Conservation (phyloP, 2,888 invertebrate genomes). For the Andrena bucephala region DNA sequence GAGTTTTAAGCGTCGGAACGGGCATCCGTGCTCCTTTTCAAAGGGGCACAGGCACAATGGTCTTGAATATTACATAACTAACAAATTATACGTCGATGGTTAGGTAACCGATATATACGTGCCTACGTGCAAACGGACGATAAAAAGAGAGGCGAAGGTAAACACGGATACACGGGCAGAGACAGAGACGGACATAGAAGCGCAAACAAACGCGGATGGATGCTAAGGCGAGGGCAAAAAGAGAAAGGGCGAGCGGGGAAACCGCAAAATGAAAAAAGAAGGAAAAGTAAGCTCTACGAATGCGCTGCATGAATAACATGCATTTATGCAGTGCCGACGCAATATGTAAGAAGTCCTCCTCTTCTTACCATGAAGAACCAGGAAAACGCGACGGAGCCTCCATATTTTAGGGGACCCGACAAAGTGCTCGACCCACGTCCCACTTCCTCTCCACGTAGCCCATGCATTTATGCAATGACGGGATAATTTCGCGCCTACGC, state of each 20-base stretch:
- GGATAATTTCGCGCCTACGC: slow-evolving; percentile 79
- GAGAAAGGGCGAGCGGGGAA: slow-evolving; percentile 6
- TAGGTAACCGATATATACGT: slow-evolving; percentile 65
- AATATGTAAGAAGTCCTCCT: slow-evolving; percentile 79
- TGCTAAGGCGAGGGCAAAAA: not conserved
- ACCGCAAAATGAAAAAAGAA: slow-evolving; percentile 51
- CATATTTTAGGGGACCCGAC: slow-evolving; percentile 76
- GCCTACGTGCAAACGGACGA: slow-evolving; percentile 6
- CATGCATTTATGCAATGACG: slow-evolving; percentile 81
- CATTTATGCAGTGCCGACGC: slow-evolving; percentile 81
- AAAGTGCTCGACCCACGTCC: slow-evolving; percentile 72
- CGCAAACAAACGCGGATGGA: slow-evolving; percentile 12
- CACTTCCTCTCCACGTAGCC: slow-evolving; percentile 68
- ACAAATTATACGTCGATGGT: slow-evolving; percentile 74
- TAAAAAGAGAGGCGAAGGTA: not conserved
- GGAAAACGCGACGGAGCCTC: slow-evolving; percentile 72
- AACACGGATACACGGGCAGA: not conserved
- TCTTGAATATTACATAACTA: slow-evolving; percentile 74
- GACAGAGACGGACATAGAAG: not conserved
- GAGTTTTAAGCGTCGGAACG: slow-evolving; percentile 56
- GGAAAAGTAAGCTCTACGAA: slow-evolving; percentile 66
- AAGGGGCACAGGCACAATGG: slow-evolving; percentile 66
- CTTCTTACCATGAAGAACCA: slow-evolving; percentile 75
- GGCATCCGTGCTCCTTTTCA: slow-evolving; percentile 40
- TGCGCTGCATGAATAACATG: slow-evolving; percentile 79